Percentiles rank a stretch among this genome's conserved stretches.
Conservation (phyloP, 92 coral and sea anemone species). For the Siderastrea siderea region DNA sequence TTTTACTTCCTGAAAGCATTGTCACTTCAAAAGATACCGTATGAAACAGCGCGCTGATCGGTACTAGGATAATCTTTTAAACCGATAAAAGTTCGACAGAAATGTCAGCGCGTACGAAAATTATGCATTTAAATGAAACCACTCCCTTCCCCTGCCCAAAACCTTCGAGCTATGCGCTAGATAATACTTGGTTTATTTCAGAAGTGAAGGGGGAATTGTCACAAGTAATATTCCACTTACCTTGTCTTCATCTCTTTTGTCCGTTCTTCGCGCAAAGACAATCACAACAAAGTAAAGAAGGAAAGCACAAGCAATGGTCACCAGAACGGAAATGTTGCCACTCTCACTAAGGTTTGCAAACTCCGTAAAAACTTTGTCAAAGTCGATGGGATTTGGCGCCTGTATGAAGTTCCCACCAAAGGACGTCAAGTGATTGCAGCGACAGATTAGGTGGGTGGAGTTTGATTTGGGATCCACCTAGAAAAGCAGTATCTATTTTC, state of each 20-base stretch:
- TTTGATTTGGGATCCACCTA: conserved; percentile 54
- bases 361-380: conserved; percentile 53
- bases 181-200: too few species aligned
- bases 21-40: too few species aligned
- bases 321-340: conserved; percentile 63
- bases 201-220: too few species aligned
- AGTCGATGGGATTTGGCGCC: conserved; percentile 62
- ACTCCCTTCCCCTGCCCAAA: too few species aligned
- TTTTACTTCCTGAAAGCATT: too few species aligned
- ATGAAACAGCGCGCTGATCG: too few species aligned
- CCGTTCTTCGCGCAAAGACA: conserved; percentile 60
- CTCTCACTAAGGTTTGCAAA: conserved; percentile 38
- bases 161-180: too few species aligned
- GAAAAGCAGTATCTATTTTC: neutral
- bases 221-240: neutral
- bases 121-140: too few species aligned
- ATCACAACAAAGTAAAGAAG: conserved; percentile 46
- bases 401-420: conserved; percentile 59
- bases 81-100: too few species aligned
- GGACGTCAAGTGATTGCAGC: conserved; percentile 54
- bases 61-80: too few species aligned
- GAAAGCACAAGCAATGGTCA: conserved; percentile 47
- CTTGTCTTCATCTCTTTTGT: conserved; percentile 49
- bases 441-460: conserved; percentile 32
- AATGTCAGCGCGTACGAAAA: too few species aligned